Evolutionary conservation across 2,888 invertebrate species (phyloP), one percentile per base, ranked within the genome.

Genomic region (Agrochola litura): DNA sequence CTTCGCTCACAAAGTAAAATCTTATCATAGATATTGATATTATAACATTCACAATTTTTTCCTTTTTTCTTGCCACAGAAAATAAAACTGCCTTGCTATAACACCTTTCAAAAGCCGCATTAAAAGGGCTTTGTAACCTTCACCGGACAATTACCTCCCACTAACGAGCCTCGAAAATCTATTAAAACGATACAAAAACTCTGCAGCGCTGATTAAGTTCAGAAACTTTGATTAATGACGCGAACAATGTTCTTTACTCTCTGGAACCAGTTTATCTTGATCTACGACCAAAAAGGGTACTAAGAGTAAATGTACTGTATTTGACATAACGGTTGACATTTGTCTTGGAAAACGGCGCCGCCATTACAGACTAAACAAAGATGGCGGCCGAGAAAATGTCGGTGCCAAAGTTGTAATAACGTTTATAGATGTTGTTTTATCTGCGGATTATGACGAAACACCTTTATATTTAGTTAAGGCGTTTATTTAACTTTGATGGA

Each of bases 131-230:
- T 85, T 74, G 75, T 75, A 80, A 77, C 58, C 49, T 66, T 78
- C 66, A 71, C 77, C 75, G 86, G 77, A 75, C 43, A 83, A 80
- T 80, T 83, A 77, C 56, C 56, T 54, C 5, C n/a, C 73, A 74
- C 86, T 80, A 83, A 86, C 63, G 82, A 85, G 66, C 37, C 65
- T 52, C 74, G 64, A 72, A 78, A 87, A 69, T 76, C 72, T 78
- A 80, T 87, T 80, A 73, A 83, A 83, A 76, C 80, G 66, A 81
- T 73, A 86, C 83, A 85, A 75, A 85, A 80, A 76, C 77, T 85
- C 52, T 76, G 66, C 68, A 79, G 52, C 60, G 60, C 46, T 66
- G 66, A 75, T 79, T 73, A 73, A 82, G 78, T 80, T 77, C 69
- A 72, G 56, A 71, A 80, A 87, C 81, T 86, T 82, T 82, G 85